phyloP scores from a whole-genome alignment of 2,113 vertebrate genomes.

The Halichoeres trimaculatus region DNA sequence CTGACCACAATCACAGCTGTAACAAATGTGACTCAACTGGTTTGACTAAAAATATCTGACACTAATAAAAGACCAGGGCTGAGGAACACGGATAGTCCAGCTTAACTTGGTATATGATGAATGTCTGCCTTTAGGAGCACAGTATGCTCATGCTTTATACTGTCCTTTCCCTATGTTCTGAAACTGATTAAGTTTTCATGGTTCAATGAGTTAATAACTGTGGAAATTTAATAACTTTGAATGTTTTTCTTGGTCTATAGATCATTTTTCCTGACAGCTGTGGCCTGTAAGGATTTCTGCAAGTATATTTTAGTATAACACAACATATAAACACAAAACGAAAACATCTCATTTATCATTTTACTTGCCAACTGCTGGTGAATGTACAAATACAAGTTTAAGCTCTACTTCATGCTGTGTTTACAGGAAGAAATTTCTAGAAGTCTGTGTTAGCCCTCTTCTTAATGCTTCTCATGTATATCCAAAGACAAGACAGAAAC shows the following conservation, averaged over 20 bases:
- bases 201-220: background rate
- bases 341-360: background rate
- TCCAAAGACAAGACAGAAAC: background rate
- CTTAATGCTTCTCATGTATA: background rate
- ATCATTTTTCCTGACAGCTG: background rate
- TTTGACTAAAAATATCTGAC: slow-evolving; percentile 58
- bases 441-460: background rate
- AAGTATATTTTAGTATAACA: background rate
- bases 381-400: too few relatives aligned
- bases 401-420: background rate
- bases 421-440: slow-evolving; percentile 1
- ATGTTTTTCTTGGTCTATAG: background rate
- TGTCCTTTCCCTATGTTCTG: too few relatives aligned
- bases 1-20: slow-evolving; percentile 32
- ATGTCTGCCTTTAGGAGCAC: background rate
- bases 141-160: background rate
- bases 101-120: background rate
- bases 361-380: background rate
- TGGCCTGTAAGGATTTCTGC: background rate
- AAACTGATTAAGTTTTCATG: background rate
- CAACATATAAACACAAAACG: background rate
- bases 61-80: slow-evolving; percentile 28
- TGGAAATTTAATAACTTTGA: background rate
- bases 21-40: slow-evolving; percentile 52
- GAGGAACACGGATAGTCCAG: slow-evolving; percentile 1